Evolutionary conservation across 1,140 invertebrate genomes (phyloP).

Genomic region (Capitella teleta): DNA sequence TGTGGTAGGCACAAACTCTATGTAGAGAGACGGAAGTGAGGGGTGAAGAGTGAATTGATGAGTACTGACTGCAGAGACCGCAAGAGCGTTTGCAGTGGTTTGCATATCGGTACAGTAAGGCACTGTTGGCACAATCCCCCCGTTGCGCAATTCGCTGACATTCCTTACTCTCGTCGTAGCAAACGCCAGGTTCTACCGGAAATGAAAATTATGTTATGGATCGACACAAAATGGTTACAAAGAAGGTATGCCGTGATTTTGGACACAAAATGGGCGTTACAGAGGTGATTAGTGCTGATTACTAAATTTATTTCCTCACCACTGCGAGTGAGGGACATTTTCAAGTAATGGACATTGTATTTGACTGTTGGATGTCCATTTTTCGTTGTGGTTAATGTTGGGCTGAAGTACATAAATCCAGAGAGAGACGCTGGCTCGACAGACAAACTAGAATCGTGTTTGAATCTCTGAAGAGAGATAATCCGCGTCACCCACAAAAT

Average conservation of each 20-base stretch:
- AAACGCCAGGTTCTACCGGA: conserved; percentile 6
- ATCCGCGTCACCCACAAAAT: no score
- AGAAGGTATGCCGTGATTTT: no score
- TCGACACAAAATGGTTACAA: no score
- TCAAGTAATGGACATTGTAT: neutral
- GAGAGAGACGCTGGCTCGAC: no score
- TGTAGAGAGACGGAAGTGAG: neutral
- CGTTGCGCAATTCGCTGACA: neutral
- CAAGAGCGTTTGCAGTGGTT: conserved; percentile 11
- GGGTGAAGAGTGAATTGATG: neutral
- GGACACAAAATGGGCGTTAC: no score
- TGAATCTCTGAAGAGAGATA: no score
- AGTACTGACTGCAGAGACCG: conserved; percentile 8
- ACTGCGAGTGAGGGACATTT: neutral
- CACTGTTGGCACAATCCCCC: conserved; percentile 7
- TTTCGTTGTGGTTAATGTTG: neutral
- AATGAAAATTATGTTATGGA: no score
- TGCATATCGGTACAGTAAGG: conserved; percentile 7
- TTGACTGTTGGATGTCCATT: neutral
- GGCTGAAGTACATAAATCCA: conserved; percentile 11
- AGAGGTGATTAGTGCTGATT: no score
- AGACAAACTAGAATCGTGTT: no score
- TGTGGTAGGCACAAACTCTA: conserved; percentile 3
- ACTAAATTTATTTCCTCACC: neutral
- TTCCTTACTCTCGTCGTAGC: conserved; percentile 6